Base-by-base conservation (phyloP, 2,888 invertebrate genomes). In the Cheilosia soror region DNA sequence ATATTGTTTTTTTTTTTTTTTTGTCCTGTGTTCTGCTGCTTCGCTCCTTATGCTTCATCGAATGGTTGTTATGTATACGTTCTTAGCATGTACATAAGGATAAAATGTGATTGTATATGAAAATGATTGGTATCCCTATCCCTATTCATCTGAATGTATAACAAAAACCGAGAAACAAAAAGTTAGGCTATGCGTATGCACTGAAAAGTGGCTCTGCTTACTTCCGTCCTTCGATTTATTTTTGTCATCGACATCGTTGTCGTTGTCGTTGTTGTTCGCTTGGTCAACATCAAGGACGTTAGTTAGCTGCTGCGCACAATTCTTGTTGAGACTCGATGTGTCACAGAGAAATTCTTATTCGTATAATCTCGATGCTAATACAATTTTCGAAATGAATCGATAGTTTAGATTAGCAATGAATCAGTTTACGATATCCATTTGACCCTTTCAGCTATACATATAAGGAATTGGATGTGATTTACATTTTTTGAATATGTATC, bases 201-300 rank as follows among this genome's bases (percentile, higher is more conserved):
- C 77, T 77, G 81, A 62, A 81, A 81, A 81, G 63, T 77, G 55
- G 42, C 85, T 80, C 33, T 53, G 62, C 71, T 76, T 66, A 80
- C 71, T 81, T 76, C 76, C 63, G 85, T 85, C 85, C 85, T 85
- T 85, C 85, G 85, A 81, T 85, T 77, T 85, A 85, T 77, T 85
- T 85, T 81, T 53, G 76, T 72, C 40, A 68, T 51, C 15, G 76
- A 62, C 37, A 68, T 49, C n/a, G 47, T 44, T n/a, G 57, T 69
- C n/a, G 47, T 44, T n/a, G 57, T 69, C 44, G 75, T 71, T 55
- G 63, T 60, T 62, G 60, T 29, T 73, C 44, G 57, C 55, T 84
- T 84, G 84, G 84, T 75, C 79, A 79, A 75, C 79, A 79, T 63
- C 79, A 84, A 84, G 84, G 84, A 84, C 84, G 63, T 73, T 29